phyloP scores from a whole-genome alignment of 2,113 vertebrate species.

The Orthonyx spaldingii region DNA sequence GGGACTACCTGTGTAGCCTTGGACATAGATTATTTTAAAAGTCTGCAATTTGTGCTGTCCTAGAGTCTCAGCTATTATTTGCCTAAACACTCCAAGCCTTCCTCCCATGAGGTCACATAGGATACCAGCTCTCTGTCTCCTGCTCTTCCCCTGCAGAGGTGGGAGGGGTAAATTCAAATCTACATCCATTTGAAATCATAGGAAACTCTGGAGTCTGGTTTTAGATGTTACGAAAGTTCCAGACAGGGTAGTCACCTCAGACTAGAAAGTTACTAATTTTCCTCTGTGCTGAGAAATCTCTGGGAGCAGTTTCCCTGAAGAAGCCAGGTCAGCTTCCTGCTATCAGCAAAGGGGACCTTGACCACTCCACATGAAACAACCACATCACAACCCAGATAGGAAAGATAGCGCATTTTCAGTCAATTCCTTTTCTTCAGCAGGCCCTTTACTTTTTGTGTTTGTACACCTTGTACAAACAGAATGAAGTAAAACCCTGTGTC shows the following conservation, averaged over 20 bases:
- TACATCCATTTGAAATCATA: background rate
- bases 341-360: slow-evolving; percentile 7
- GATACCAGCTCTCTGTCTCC: background rate
- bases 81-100: background rate
- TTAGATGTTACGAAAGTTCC: background rate
- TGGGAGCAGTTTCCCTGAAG: background rate
- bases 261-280: background rate
- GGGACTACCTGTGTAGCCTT: background rate
- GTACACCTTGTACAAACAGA: background rate
- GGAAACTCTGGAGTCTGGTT: background rate
- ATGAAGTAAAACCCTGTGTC: background rate
- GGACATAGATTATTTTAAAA: background rate
- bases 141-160: background rate
- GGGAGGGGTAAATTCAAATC: background rate
- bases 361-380: background rate
- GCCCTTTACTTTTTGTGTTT: background rate
- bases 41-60: background rate
- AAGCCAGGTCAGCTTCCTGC: background rate
- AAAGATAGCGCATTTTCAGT: background rate
- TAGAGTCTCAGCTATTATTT: background rate
- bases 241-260: background rate
- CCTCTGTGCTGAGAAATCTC: background rate
- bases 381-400: background rate
- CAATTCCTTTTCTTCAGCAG: background rate
- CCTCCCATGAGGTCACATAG: rapidly evolving